Evolutionary conservation across 1,140 invertebrate species (phyloP), one percentile per base, ranked within the genome.

Genomic region (Cataglyphis hispanica): DNA sequence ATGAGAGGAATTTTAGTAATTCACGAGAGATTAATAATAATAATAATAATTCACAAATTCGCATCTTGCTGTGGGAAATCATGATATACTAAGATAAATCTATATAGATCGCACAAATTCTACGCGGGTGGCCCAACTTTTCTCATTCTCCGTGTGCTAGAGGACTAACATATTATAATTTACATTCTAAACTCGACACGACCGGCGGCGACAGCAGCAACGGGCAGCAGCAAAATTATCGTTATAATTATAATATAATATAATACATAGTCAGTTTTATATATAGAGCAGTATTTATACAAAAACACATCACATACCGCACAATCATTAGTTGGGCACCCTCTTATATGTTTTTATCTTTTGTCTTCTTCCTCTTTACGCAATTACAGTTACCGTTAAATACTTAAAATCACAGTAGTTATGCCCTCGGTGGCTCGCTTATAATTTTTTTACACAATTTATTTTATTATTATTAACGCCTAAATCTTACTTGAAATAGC

Each of bases 361-460:
- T 90, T 87, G 84, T 90, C 87, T 90, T 87, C 87, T 86, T 87
- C 63, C 46, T 88, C 50, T 87, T 90, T 76, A 94, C 94, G 92
- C 91, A 93, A 89, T 93, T 94, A 95, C 92, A 3, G 86, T 93
- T 80, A 94, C 94, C 93, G 92, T 95, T 95, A 95, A 95, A 95
- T 95, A 95, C 95, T 95, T 95, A 95, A 95, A 95, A 95, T 95
- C 94, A 95, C 94, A 95, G 94, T 95, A 95, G 94, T 95, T 94
- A 95, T 95, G 94, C 94, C 94, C 92, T 95, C 91, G 92, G 93
- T 93, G 94, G 94, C 94, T 93, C 91, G 89, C 94, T 94, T 94
- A 95, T 90, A 94, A 94, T 50, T 74, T 58, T 58, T 94, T 92
- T 94, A 94, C 92, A 94, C 92, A 94, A 86, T 94, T 85, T 92